Evolutionary conservation across 2,797 vertebrate species (phyloP).

Genomic region (Silurus lanzhouensis): DNA sequence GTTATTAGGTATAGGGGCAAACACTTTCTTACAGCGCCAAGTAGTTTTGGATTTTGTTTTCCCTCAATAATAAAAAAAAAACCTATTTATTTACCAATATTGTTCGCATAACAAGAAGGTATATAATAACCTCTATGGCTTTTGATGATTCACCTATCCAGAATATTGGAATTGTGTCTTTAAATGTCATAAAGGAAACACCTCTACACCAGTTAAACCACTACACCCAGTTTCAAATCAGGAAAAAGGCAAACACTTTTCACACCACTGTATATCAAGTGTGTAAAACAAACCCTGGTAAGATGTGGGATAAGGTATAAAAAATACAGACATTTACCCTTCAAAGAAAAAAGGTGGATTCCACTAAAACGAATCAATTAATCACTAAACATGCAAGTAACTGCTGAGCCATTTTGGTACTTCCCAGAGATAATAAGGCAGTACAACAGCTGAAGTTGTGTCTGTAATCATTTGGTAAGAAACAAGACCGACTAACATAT

Average conservation of each 20-base stretch:
- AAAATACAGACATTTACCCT: neutral
- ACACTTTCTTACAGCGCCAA: too few relatives aligned
- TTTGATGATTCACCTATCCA: too few relatives aligned
- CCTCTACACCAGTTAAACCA: neutral
- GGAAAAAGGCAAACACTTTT: too few relatives aligned
- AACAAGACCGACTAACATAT: neutral
- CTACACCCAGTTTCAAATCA: neutral
- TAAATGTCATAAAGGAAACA: too few relatives aligned
- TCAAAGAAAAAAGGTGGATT: neutral
- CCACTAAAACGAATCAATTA: neutral
- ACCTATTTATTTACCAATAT: neutral
- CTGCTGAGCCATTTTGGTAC: constrained; percentile 17
- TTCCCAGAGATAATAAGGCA: constrained; percentile 31
- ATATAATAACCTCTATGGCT: too few relatives aligned
- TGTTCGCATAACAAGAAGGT: neutral
- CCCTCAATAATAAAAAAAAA: too few relatives aligned
- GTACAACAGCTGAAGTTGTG: too few relatives aligned
- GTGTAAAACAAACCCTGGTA: neutral
- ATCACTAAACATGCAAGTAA: neutral
- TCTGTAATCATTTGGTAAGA: neutral
- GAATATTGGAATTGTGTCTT: neutral
- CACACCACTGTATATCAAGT: too few relatives aligned
- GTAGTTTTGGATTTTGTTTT: too few relatives aligned
- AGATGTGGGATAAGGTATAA: neutral
- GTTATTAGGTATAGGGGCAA: too few relatives aligned